Base-by-base conservation (phyloP, 2,888 invertebrate species). In the Corbicula japonica region DNA sequence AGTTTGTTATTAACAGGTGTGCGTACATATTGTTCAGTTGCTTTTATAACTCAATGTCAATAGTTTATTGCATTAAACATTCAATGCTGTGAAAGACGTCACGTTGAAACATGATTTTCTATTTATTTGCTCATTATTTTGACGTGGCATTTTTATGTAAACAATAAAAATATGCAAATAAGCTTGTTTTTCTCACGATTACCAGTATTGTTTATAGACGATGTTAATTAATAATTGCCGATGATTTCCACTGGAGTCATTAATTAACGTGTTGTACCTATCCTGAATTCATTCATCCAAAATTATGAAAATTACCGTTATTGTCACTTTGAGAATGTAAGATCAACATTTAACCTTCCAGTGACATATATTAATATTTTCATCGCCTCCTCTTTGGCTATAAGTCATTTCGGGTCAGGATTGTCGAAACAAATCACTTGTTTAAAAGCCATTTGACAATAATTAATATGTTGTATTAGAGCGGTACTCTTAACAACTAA, bases 271-370 rank as follows among this genome's bases (percentile, higher is more conserved):
- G 18, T n/a, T 38, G 44, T 69, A 48, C 62, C 61, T 58, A 62
- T 77, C 54, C 44, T 66, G 38, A 65, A 48, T 32, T 61, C 66
- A 66, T 66, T 66, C 52, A 66, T 23, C 52, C 54, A 32, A 38
- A 52, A 35, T 23, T 15, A 26, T 52, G 46, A 38, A 62, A 58
- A 54, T 54, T 69, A 52, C 35, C 52, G 23, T 52, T 61, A 69
- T 50, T 62, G 74, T 61, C 68, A 48, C 15, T 48, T 52, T 52
- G 44, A 60, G 21, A 34, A 35, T 26, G 34, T 50, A 48, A 68
- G 21, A 69, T 75, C 54, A 32, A 76, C 76, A 70, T 70, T 54
- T 58, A 65, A 65, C 63, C 76, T 60, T 50, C 1, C n/a, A 35
- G n/a, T 48, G 69, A 56, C 69, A 38, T 63, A 50, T 46, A 69